phyloP scores from a whole-genome alignment of 2,113 vertebrate genomes.

The Albula goreensis region DNA sequence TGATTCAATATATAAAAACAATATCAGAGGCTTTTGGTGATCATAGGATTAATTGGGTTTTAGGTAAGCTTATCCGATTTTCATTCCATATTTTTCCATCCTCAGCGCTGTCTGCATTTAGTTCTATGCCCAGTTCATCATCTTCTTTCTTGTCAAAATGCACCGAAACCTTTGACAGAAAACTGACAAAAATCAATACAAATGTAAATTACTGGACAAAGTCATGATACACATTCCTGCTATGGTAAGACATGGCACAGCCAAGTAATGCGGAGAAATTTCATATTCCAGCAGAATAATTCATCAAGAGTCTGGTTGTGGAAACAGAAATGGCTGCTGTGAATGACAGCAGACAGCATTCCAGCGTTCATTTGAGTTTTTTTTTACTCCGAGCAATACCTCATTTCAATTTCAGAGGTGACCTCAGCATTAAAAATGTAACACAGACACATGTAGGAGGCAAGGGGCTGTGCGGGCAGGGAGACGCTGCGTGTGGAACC shows the following conservation, averaged over 20 bases:
- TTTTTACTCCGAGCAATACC: neutral
- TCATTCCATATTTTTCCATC: neutral
- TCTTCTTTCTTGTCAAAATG: neutral
- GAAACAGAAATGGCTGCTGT: neutral
- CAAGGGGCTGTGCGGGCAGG: neutral
- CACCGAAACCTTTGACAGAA: neutral
- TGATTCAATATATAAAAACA: neutral
- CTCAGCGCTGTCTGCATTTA: neutral
- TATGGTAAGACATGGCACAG: neutral
- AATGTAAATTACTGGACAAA: neutral
- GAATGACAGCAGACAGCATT: neutral
- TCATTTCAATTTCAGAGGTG: conserved; percentile 7
- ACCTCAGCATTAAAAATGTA: conserved; percentile 9
- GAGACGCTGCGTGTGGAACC: neutral
- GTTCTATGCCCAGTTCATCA: neutral
- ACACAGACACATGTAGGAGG: conserved; percentile 1
- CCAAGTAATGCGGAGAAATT: neutral
- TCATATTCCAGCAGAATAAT: neutral
- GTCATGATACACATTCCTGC: neutral
- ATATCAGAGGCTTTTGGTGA: neutral
- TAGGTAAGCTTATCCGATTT: neutral
- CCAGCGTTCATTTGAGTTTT: no score
- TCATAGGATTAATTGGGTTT: no score
- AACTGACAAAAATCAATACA: neutral
- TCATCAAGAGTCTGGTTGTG: neutral